These are phyloP conservation scores for Hafferia zeledoni DNA, from an alignment of 2,797 vertebrate genomes.

Conservation along the genomic window DNA sequence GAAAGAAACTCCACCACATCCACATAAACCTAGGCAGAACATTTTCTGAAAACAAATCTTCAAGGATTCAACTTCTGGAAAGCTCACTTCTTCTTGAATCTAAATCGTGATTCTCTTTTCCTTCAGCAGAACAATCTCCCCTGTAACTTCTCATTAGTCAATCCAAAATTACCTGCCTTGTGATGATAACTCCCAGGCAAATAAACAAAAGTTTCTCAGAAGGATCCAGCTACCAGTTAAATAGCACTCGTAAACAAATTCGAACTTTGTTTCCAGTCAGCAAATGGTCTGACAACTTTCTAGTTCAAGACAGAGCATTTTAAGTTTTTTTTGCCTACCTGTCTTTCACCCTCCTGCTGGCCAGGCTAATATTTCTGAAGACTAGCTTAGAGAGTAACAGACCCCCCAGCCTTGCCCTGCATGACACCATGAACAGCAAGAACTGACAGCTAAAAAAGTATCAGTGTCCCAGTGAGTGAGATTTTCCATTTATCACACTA, in stretches of 20 bases:
- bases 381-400: neutral
- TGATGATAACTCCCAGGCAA: neutral
- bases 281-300: neutral
- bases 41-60: neutral
- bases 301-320: neutral
- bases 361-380: neutral
- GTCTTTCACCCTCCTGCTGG: neutral
- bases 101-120: neutral
- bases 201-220: neutral
- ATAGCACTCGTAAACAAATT: neutral
- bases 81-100: neutral
- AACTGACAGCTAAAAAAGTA: neutral
- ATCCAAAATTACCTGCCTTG: neutral
- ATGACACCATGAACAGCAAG: neutral
- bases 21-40: fast-evolving
- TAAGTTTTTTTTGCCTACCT: neutral
- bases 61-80: fast-evolving
- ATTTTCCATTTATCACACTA: neutral
- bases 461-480: fast-evolving
- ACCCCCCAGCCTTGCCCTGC: too few species aligned
- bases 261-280: neutral
- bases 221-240: neutral
- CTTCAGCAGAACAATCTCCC: neutral
- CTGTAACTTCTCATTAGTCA: neutral
- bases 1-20: neutral